Evolutionary conservation across 2,797 vertebrate genomes (phyloP), one percentile per base, ranked within the genome.

Genomic region (Hydrophis major): DNA sequence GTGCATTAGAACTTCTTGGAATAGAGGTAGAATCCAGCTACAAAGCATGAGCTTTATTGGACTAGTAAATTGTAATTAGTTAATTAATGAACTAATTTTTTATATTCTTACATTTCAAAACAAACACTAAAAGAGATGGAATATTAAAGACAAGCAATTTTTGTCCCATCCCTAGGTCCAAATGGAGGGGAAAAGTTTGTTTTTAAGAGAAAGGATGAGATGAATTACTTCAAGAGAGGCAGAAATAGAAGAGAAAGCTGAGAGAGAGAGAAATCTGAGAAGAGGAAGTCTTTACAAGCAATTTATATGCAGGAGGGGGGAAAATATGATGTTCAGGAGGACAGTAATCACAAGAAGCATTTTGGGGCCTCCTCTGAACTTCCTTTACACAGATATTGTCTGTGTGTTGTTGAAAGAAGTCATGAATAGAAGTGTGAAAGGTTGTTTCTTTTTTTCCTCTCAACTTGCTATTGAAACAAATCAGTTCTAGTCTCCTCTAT

Each of bases 381-480:
- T 93, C 89, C 89, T 37, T 87, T 69, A 32, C 32, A 7, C 3
- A 50, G 55, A 37, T 42, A 86, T 89, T 89, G 74, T 93, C 69
- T 63, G 37, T 20, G 47, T 91, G 50, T 37, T 66, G 69, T 89
- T 93, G 83, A 47, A 86, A 93, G 74, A 93, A 88, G 69, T 93
- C 90, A 66, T 57, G 69, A 93, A 89, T 86, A 88, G 87, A 78
- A 66, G 55, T 28, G 11, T 37, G 88, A 37, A 89, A 74, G 42
- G 61, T 53, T 50, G 22, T 47, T 83, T 56, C 11, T 50, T 4
- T 2, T 16, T 18, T 13, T 0, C 61, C 89, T 42, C n/a, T 88
- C 91, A 86, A 86, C 47, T 50, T 89, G 86, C 87, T 86, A 63
- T 91, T 93, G 87, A 93, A 93, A 63, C 66, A 89, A 63, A 91